phyloP scores from a whole-genome alignment of 2,113 vertebrate genomes.

The Tyrannus savana region DNA sequence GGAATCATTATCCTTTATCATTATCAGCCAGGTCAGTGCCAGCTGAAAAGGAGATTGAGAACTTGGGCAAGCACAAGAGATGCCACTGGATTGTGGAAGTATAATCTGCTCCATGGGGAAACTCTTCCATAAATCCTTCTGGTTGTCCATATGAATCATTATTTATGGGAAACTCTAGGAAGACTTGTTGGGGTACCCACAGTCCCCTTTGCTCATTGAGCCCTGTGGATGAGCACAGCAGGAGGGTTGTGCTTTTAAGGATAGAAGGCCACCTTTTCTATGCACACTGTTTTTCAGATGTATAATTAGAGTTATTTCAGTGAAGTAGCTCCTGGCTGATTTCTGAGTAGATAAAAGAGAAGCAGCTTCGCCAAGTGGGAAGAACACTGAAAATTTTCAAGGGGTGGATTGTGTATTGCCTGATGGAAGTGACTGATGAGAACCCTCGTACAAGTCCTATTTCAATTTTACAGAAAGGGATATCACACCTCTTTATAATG shows the following conservation, averaged over 20 bases:
- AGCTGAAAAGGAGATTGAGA: background rate
- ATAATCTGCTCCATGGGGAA: background rate
- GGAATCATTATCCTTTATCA: background rate
- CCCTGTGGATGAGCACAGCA: background rate
- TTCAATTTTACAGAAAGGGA: background rate
- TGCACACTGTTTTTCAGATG: background rate
- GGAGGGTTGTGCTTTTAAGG: background rate
- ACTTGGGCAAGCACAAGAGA: background rate
- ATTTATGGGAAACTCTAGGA: background rate
- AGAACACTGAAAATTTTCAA: background rate
- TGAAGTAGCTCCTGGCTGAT: background rate
- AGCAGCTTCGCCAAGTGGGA: background rate
- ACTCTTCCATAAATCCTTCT: background rate
- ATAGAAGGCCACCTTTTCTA: background rate
- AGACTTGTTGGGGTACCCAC: background rate
- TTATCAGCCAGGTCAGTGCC: background rate
- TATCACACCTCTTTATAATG: background rate
- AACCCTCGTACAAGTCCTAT: background rate
- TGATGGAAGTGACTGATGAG: background rate
- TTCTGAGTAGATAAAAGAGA: background rate
- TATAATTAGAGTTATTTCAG: background rate
- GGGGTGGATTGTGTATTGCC: background rate
- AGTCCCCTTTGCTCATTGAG: background rate
- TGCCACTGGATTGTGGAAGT: rapidly evolving
- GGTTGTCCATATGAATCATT: background rate